These are phyloP conservation scores for Pandemis cinnamomeana DNA, from an alignment of 2,888 invertebrate species.

Conservation along the genomic window DNA sequence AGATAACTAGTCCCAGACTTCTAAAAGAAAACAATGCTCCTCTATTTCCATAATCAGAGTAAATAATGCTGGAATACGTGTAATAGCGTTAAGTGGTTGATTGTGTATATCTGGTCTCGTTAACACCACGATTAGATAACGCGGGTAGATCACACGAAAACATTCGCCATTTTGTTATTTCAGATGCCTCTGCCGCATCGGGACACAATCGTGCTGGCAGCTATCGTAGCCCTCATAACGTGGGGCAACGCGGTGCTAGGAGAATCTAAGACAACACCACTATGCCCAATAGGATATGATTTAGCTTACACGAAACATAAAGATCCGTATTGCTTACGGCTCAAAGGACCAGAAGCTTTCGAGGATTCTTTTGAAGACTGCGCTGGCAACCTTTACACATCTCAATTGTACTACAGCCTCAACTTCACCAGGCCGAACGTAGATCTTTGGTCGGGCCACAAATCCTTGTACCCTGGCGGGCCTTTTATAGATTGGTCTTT, in stretches of 20 bases:
- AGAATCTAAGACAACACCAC: slow-evolving; percentile 45
- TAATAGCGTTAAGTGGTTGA: slow-evolving; percentile 56
- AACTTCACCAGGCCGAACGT: slow-evolving; percentile 57
- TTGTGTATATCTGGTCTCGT: slow-evolving; percentile 46
- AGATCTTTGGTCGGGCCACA: slow-evolving; percentile 77
- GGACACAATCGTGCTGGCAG: slow-evolving; percentile 48
- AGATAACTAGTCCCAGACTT: not conserved
- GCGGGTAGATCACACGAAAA: slow-evolving; percentile 44
- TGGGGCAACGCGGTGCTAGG: slow-evolving; percentile 48
- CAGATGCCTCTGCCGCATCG: slow-evolving; percentile 63
- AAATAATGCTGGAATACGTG: slow-evolving; percentile 50
- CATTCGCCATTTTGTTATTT: slow-evolving; percentile 49
- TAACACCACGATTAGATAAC: slow-evolving; percentile 38
- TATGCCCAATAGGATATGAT: slow-evolving; percentile 73
- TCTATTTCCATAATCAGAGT: slow-evolving; percentile 46
- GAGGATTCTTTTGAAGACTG: slow-evolving; percentile 70
- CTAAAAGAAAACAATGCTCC: slow-evolving; percentile 1
- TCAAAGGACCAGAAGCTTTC: slow-evolving; percentile 71
- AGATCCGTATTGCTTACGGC: slow-evolving; percentile 65
- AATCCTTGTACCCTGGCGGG: slow-evolving; percentile 71
- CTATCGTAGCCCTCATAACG: slow-evolving; percentile 51
- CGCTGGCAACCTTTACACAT: slow-evolving; percentile 68
- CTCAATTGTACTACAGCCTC: slow-evolving; percentile 60
- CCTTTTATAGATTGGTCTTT: slow-evolving; percentile 74
- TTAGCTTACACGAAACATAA: slow-evolving; percentile 54